Evolutionary conservation across 2,888 invertebrate species (phyloP).

Genomic region (Homarus gammarus): DNA sequence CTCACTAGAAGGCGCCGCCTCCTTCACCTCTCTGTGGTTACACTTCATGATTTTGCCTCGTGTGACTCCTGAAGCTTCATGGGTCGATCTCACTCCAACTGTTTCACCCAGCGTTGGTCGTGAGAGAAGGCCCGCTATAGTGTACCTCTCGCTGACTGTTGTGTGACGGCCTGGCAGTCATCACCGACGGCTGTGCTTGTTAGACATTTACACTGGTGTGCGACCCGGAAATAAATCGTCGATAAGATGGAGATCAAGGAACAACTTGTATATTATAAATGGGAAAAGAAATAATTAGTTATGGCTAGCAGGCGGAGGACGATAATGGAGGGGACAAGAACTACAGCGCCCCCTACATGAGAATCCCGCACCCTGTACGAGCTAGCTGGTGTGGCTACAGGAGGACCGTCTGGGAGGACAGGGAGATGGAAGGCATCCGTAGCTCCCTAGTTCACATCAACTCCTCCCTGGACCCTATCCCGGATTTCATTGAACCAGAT

Average conservation of each 20-base stretch:
- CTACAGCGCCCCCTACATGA: not conserved
- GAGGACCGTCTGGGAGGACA: not conserved
- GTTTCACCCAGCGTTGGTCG: too few species aligned
- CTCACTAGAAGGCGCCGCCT: not conserved
- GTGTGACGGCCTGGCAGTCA: too few species aligned
- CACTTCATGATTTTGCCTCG: not conserved
- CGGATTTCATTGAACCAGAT: conserved; percentile 25
- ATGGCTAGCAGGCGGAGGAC: not conserved
- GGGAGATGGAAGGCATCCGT: conserved; percentile 19
- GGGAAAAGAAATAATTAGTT: not conserved
- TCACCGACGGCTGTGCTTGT: too few species aligned
- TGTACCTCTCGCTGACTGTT: too few species aligned
- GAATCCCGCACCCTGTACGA: not conserved
- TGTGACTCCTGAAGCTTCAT: too few species aligned
- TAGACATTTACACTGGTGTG: too few species aligned
- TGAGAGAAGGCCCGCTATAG: too few species aligned
- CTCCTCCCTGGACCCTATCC: conserved; percentile 14
- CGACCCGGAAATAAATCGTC: too few species aligned
- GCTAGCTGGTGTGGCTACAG: not conserved
- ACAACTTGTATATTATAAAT: not conserved
- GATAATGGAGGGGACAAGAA: not conserved
- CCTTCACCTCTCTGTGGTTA: not conserved
- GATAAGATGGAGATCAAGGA: not conserved
- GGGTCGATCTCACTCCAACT: too few species aligned
- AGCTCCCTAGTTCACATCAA: not conserved